A percentile compares a stretch with the other conserved stretches of the same genome.
Conservation (phyloP, 2,113 vertebrate species). For the Martes martes region DNA sequence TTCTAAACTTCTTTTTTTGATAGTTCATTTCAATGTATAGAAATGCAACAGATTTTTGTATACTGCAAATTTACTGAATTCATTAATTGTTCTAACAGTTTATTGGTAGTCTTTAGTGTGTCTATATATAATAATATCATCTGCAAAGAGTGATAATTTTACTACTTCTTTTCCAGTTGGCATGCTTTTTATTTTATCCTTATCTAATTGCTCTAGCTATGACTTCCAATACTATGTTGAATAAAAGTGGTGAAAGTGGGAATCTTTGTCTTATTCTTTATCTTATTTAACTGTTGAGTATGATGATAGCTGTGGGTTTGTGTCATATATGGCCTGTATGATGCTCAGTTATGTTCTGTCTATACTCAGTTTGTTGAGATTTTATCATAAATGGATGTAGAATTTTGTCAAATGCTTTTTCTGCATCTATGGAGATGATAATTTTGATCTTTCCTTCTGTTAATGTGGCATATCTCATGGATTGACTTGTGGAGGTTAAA, state of each 20-base stretch:
- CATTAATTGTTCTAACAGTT: background rate
- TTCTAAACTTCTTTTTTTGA: background rate
- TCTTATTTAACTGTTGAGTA: background rate
- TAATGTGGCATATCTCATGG: background rate
- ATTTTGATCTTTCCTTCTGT: background rate
- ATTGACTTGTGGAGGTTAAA: background rate
- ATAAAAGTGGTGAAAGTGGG: background rate
- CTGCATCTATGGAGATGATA: background rate
- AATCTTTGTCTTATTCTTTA: background rate
- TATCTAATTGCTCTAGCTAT: background rate
- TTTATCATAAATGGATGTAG: background rate
- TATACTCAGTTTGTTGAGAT: background rate
- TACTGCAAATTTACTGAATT: background rate
- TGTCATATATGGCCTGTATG: background rate
- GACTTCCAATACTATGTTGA: background rate
- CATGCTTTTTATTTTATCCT: background rate
- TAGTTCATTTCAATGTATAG: background rate
- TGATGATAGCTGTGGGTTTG: background rate
- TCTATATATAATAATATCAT: background rate
- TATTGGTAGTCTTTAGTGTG: background rate
- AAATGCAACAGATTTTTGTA: background rate
- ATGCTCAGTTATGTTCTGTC: background rate
- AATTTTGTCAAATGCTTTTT: background rate
- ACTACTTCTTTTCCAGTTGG: background rate
- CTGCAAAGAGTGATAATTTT: background rate